phyloP scores from a whole-genome alignment of 2,113 vertebrate species.

The Marcusenius ussheri region DNA sequence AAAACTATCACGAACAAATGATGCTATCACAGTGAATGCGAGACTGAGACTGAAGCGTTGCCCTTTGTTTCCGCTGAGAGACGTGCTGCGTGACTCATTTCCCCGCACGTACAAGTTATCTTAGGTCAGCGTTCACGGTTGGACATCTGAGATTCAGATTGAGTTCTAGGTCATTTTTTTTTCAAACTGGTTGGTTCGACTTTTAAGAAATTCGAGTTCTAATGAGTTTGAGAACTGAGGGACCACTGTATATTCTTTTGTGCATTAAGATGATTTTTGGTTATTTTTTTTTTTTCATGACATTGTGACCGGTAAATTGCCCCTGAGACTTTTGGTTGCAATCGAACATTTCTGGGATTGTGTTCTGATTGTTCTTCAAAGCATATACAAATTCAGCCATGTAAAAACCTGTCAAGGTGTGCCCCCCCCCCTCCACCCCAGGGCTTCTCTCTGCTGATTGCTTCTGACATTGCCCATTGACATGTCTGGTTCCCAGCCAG shows the following conservation, averaged over 20 bases:
- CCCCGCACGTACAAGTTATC: no score
- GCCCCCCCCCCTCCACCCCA: constrained; percentile 12
- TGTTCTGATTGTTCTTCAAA: not conserved
- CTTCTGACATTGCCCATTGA: constrained; percentile 18
- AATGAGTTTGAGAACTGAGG: no score
- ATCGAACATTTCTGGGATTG: not conserved
- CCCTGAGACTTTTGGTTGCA: not conserved
- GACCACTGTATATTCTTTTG: not conserved
- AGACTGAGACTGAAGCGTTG: no score
- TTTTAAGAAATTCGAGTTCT: no score
- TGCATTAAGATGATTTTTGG: not conserved
- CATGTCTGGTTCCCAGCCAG: constrained; percentile 52
- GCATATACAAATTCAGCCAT: not conserved
- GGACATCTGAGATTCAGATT: no score
- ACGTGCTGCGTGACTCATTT: no score
- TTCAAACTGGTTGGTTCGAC: no score
- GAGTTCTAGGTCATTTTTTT: no score
- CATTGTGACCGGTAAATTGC: not conserved
- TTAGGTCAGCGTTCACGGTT: no score
- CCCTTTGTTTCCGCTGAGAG: no score
- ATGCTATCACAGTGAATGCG: no score
- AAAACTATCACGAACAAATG: no score
- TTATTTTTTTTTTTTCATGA: not conserved
- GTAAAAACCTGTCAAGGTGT: not conserved
- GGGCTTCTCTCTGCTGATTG: not conserved